A percentile compares a stretch with the other conserved stretches of the same genome.
These are phyloP conservation scores for Desmophyllum pertusum DNA, from an alignment of 92 coral and sea anemone species.

Conservation along the genomic window DNA sequence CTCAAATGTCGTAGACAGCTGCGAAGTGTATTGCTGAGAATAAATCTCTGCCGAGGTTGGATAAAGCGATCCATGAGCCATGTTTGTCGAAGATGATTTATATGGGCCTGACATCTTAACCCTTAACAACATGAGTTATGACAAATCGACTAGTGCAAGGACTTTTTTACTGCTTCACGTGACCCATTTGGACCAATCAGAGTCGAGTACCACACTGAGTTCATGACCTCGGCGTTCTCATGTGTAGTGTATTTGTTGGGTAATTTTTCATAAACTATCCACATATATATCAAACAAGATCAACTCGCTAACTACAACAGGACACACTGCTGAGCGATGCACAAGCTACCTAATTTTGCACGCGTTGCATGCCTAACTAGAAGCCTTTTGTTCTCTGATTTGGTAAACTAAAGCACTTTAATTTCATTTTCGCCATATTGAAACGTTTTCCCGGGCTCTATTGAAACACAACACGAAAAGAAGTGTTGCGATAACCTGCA, in stretches of 20 bases:
- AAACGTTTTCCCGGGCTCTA: constrained; percentile 1
- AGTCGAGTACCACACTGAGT: constrained; percentile 50
- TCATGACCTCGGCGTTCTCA: constrained; percentile 62
- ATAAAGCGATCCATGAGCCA: constrained; percentile 88
- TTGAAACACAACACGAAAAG: constrained; percentile 33
- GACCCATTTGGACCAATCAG: constrained; percentile 81
- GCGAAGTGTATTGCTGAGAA: constrained; percentile 72
- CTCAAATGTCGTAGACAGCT: constrained; percentile 79
- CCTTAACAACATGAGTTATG: constrained; percentile 83
- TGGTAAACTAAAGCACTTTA: not conserved
- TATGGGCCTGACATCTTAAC: constrained; percentile 97
- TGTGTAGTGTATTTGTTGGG: constrained; percentile 35
- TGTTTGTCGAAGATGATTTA: constrained; percentile 98
- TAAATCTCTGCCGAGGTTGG: constrained; percentile 80
- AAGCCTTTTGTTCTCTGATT: not conserved
- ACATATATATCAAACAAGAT: constrained; percentile 1
- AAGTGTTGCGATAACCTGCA: constrained; percentile 48
- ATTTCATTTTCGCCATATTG: constrained; percentile 5
- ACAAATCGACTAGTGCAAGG: constrained; percentile 77
- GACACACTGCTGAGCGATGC: too few species aligned
- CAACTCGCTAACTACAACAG: constrained; percentile 14
- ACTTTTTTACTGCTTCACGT: constrained; percentile 73
- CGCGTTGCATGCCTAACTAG: constrained; percentile 14
- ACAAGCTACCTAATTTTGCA: not conserved
- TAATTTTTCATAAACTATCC: constrained; percentile 17